A percentile compares a stretch with the other conserved stretches of the same genome.
Evolutionary conservation across 2,797 vertebrate genomes (phyloP).

Genomic region (Micrastur ruficollis): DNA sequence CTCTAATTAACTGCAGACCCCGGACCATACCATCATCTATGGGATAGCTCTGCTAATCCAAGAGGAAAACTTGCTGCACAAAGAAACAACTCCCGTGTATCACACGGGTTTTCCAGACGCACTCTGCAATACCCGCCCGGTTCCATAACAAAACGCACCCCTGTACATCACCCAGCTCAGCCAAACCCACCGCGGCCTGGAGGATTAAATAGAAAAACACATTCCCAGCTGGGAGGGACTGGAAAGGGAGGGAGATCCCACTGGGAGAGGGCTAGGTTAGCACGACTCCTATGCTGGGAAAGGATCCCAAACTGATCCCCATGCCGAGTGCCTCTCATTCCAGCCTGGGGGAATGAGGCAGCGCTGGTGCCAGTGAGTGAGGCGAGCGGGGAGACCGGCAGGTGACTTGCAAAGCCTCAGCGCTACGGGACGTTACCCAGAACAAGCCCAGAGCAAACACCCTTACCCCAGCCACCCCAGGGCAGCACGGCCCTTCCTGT

Average conservation of each 20-base stretch:
- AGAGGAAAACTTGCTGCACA: not conserved
- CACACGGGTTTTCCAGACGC: fast-evolving
- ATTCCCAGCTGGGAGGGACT: not conserved
- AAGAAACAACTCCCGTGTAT: fast-evolving
- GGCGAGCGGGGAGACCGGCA: not conserved
- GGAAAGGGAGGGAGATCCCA: not conserved
- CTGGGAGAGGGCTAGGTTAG: not conserved
- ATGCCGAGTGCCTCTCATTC: fast-evolving
- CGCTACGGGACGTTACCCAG: not conserved
- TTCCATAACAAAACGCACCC: fast-evolving
- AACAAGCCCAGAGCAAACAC: not conserved
- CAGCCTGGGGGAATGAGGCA: not conserved
- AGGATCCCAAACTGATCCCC: not conserved
- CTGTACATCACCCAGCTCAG: not conserved
- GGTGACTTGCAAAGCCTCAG: not conserved
- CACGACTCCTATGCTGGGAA: not conserved
- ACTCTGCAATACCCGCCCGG: not conserved
- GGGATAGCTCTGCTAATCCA: not conserved
- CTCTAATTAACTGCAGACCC: not conserved
- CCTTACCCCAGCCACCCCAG: not conserved
- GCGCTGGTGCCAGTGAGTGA: not conserved
- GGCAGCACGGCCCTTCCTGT: not conserved
- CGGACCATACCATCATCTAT: not conserved
- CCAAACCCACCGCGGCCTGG: not conserved
- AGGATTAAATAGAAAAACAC: not conserved